Base-by-base conservation (phyloP, 2,113 vertebrate genomes). In the Hippocampus zosterae region DNA sequence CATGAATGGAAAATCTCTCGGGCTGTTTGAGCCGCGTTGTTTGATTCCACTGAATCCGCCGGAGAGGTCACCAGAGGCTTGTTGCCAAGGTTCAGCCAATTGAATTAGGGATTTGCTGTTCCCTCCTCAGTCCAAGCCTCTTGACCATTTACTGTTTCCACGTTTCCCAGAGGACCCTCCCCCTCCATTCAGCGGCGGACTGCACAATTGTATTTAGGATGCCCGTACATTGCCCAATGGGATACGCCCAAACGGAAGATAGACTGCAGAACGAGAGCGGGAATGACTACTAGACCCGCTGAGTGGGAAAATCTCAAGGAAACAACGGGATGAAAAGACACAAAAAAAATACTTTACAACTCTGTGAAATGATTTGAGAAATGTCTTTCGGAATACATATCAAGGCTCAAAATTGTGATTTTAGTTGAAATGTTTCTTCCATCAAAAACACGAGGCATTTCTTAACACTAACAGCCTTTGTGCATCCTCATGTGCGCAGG, bases 91-190 rank as follows among this genome's bases (percentile, higher is more conserved):
- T 87, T 89, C 78, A 83, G 84, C 85, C 88, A 84, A 90, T 89
- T 90, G 86, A 90, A 90, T 90, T 89, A 89, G 88, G 88, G 88
- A 91, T 91, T 87, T 87, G 76, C 83, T 37, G 77, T 86, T 90
- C 87, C 87, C 89, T 88, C 80, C 82, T 86, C 88, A 78, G 82
- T 81, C 81, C 88, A 78, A 81, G 80, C 85, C 87, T 90, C 83
- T 87, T 89, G 89, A 91, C 89, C 89, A 90, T 87, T 91, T 89
- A 87, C 88, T 89, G 87, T 87, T 90, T 82, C 76, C 57, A 75
- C 67, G 42, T 44, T 78, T 89, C 89, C 85, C 87, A 1, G 18
- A 77, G 83, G 89, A 89, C 77, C 76, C 76, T 82, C 83, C 74
- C 81, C 81, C 86, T 87, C 80, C 82, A 80, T 87, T 89, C 87